Conservation (phyloP, 2,888 invertebrate genomes). For the Tenthredo distinguenda region DNA sequence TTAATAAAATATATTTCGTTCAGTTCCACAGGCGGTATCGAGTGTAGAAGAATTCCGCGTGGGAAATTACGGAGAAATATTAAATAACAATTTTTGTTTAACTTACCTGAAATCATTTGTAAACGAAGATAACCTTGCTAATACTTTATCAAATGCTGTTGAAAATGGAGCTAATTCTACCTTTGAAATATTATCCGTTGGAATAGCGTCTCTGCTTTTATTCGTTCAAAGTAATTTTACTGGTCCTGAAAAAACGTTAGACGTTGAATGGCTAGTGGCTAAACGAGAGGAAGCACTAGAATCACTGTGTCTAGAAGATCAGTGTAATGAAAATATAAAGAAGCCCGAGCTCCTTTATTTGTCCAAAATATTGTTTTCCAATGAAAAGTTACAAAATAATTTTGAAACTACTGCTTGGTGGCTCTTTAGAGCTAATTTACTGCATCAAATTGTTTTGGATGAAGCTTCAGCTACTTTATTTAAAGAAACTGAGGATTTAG, state of each 20-base stretch:
- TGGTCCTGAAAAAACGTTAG: slow-evolving; percentile 81
- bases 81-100: slow-evolving; percentile 54
- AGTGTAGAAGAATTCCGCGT: slow-evolving; percentile 54
- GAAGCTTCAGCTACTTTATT: slow-evolving; percentile 87
- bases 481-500: slow-evolving; percentile 80
- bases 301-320: slow-evolving; percentile 74
- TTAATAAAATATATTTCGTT: neutral
- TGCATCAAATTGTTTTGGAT: slow-evolving; percentile 89
- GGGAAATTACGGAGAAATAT: slow-evolving; percentile 55
- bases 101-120: slow-evolving; percentile 37
- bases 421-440: slow-evolving; percentile 85
- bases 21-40: slow-evolving; percentile 20
- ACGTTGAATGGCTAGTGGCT: slow-evolving; percentile 64
- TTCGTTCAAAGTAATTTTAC: slow-evolving; percentile 93
- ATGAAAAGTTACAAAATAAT: slow-evolving; percentile 76
- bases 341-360: slow-evolving; percentile 75
- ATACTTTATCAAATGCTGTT: slow-evolving; percentile 59
- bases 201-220: slow-evolving; percentile 84
- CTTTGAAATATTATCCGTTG: slow-evolving; percentile 80
- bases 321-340: slow-evolving; percentile 70
- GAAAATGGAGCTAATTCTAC: slow-evolving; percentile 56
- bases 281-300: slow-evolving; percentile 69
- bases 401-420: slow-evolving; percentile 80
- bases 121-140: slow-evolving; percentile 54
- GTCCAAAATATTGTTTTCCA: slow-evolving; percentile 74